Base-by-base conservation (phyloP, 1,140 invertebrate species). In the Hesperophylax magnus region DNA sequence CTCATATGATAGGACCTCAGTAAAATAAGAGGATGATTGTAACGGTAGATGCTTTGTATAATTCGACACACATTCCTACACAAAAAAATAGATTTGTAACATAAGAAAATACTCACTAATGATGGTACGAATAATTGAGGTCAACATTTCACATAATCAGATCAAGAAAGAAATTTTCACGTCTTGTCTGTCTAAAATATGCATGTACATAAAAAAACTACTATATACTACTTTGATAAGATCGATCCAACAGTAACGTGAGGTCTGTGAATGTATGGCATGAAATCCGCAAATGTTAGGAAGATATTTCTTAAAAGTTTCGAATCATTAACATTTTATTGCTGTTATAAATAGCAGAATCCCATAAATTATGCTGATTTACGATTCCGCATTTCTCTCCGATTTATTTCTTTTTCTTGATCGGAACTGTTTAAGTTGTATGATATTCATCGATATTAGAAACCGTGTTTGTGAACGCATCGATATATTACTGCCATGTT, bases 311-410 rank as follows among this genome's bases (percentile, higher is more conserved):
- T 71, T 71, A n/a, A 47, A 52, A 71, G 47, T 71, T 47, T 71
- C n/a, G 67, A 34, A 22, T 71, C 67, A 71, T 71, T 71, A 71
- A 71, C 67, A 39, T 71, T 71, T 71, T 71, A 71, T 71, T 7
- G 67, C 34, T 20, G 53, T 20, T 71, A 71, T 71, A 71, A 71
- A 71, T 71, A 71, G 39, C 20, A 14, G 22, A 71, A 39, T 18
- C 67, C 22, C 17, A 71, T 71, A 71, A 71, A 71, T 71, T 71
- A 71, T 17, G n/a, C 34, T 71, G 67, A 71, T 71, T 71, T 71
- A 71, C 47, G 67, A 20, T n/a, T 24, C 3, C 31, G 5, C 67
- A 71, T 71, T 71, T 71, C 67, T 24, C 3, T 52, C 6, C 20
- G 67, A 71, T 53, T 71, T 71, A 53, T 71, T 24, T 47, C 67